Conservation (phyloP, 2,797 vertebrate species). For the Okamejei kenojei region DNA sequence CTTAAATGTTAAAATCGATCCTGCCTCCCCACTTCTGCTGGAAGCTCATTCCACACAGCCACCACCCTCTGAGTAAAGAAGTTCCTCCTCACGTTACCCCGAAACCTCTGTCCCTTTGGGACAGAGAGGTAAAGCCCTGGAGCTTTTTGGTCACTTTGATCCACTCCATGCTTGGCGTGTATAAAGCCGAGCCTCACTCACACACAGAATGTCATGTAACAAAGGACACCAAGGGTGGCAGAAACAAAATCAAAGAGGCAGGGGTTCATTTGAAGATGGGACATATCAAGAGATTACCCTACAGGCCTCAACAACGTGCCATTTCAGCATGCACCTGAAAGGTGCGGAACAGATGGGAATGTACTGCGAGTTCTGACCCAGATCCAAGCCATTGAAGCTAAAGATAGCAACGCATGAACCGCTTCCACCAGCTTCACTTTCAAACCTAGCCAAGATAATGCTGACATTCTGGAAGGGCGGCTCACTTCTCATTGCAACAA, state of each 20-base stretch:
- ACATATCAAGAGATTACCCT: background rate
- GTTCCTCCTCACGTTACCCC: too few species aligned
- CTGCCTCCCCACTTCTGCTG: too few species aligned
- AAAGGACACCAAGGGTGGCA: background rate
- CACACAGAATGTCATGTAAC: background rate
- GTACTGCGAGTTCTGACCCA: background rate
- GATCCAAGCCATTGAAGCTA: background rate
- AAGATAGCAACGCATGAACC: slow-evolving; percentile 13
- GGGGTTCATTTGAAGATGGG: background rate
- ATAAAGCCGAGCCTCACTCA: background rate
- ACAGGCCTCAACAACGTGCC: background rate
- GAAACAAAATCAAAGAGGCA: background rate
- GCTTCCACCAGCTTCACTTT: slow-evolving; percentile 6
- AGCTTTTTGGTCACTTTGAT: background rate
- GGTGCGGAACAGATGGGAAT: slow-evolving; percentile 12
- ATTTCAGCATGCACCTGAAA: slow-evolving; percentile 22
- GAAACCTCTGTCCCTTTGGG: too few species aligned
- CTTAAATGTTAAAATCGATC: too few species aligned
- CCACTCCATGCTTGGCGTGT: background rate
- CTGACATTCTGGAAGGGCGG: slow-evolving; percentile 1
- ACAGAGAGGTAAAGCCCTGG: background rate
- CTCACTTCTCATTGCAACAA: background rate
- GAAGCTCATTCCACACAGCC: too few species aligned
- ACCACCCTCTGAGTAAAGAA: too few species aligned
- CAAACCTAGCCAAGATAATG: slow-evolving; percentile 39